phyloP scores from a whole-genome alignment of 2,888 invertebrate genomes.

The Mylabris sibirica region DNA sequence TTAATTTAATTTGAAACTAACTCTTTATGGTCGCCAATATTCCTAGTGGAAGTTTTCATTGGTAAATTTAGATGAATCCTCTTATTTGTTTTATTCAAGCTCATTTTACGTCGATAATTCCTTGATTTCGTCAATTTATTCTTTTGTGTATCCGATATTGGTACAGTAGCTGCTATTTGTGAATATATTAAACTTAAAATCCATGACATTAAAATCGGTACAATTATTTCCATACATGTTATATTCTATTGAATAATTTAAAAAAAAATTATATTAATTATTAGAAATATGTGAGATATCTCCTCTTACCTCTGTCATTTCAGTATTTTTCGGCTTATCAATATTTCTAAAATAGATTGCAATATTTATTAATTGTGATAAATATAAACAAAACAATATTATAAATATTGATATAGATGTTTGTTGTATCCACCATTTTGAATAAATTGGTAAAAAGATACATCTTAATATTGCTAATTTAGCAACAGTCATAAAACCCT shows the following conservation, averaged over 20 bases:
- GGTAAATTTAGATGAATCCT: constrained; percentile 28
- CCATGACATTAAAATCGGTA: constrained; percentile 77
- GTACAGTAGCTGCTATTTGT: constrained; percentile 77
- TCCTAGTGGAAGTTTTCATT: constrained; percentile 30
- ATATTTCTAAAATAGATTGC: constrained; percentile 58
- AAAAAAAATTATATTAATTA: constrained; percentile 11
- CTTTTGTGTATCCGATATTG: constrained; percentile 53
- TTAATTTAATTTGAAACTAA: no score
- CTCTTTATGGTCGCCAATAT: constrained; percentile 2
- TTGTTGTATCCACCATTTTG: constrained; percentile 91
- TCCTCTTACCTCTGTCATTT: constrained; percentile 46
- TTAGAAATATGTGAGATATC: not conserved
- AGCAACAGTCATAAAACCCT: constrained; percentile 86
- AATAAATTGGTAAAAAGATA: constrained; percentile 83
- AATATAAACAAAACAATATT: constrained; percentile 79
- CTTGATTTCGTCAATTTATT: constrained; percentile 42
- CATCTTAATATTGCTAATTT: constrained; percentile 83
- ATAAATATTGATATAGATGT: constrained; percentile 80
- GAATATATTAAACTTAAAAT: constrained; percentile 80
- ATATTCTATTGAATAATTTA: constrained; percentile 62
- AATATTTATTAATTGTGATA: constrained; percentile 74
- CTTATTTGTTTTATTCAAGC: constrained; percentile 35
- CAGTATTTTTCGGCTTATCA: constrained; percentile 37
- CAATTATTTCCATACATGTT: constrained; percentile 73
- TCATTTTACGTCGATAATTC: constrained; percentile 36